phyloP scores from a whole-genome alignment of 1,140 invertebrate species.

The Drosophila novamexicana region DNA sequence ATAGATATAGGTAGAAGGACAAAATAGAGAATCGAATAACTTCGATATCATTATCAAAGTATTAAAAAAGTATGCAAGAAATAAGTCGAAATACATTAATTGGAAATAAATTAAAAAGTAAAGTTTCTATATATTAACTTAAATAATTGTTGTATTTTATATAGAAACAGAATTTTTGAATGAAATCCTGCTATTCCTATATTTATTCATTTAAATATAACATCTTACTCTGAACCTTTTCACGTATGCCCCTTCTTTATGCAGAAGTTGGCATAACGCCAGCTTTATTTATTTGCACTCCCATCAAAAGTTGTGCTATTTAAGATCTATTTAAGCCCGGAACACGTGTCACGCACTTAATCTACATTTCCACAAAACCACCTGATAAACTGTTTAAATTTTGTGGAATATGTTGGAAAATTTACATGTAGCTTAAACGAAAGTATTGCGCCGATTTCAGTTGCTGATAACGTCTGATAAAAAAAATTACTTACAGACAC shows the following conservation, averaged over 20 bases:
- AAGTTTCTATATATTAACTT: no score
- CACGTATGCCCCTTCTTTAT: no score
- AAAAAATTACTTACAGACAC: constrained; percentile 25
- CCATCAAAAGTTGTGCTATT: background rate
- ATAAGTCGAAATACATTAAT: no score
- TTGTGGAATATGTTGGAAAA: constrained; percentile 29
- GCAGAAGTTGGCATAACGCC: no score
- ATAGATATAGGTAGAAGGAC: no score
- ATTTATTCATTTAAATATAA: background rate
- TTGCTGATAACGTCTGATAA: constrained; percentile 55
- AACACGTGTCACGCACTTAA: constrained; percentile 7
- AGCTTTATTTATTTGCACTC: constrained; percentile 7
- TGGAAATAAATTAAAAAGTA: no score
- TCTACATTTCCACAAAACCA: background rate
- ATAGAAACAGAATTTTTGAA: no score
- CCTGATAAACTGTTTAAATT: constrained; percentile 11
- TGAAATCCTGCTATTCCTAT: no score
- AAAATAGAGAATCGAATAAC: no score
- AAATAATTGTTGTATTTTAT: no score
- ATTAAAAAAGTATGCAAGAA: no score
- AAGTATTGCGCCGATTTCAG: constrained; percentile 33
- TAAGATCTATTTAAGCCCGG: constrained; percentile 21
- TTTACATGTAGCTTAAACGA: constrained; percentile 50
- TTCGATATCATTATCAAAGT: no score
- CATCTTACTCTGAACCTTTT: background rate